Conservation (phyloP, 2,797 vertebrate genomes). For the Mormyrus proboscirostris region DNA sequence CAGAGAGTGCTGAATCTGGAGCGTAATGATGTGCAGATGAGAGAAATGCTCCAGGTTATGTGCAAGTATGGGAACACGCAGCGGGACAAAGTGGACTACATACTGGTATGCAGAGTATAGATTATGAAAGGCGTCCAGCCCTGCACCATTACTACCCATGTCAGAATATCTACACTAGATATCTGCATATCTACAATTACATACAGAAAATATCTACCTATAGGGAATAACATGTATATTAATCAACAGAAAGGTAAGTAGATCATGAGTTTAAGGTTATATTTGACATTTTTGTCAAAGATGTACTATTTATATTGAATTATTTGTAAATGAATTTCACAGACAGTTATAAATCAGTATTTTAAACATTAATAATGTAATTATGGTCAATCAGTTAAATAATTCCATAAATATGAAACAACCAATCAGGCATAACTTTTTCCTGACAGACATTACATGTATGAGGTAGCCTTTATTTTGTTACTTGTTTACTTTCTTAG, state of each 20-base stretch:
- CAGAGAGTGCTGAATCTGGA: slow-evolving; percentile 43
- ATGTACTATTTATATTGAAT: background rate
- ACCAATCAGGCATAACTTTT: background rate
- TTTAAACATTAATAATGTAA: background rate
- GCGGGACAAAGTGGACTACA: slow-evolving; percentile 46
- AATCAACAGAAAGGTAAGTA: background rate
- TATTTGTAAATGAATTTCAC: background rate
- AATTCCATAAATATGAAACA: background rate
- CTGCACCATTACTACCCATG: background rate
- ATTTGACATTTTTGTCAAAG: background rate
- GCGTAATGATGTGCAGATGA: slow-evolving; percentile 39
- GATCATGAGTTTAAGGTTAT: background rate
- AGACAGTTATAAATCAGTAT: background rate
- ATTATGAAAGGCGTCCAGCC: background rate
- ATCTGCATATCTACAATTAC: background rate
- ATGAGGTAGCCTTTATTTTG: background rate
- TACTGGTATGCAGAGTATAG: slow-evolving; percentile 40
- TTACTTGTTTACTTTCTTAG: background rate
- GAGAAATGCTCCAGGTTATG: slow-evolving; percentile 39
- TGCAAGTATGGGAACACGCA: slow-evolving; percentile 44
- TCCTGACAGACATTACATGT: background rate
- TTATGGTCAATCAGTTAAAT: background rate
- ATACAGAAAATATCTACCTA: background rate
- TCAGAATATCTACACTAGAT: background rate
- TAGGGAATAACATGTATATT: background rate